Conservation (phyloP, 2,113 vertebrate species). For the Apodemus sylvaticus region DNA sequence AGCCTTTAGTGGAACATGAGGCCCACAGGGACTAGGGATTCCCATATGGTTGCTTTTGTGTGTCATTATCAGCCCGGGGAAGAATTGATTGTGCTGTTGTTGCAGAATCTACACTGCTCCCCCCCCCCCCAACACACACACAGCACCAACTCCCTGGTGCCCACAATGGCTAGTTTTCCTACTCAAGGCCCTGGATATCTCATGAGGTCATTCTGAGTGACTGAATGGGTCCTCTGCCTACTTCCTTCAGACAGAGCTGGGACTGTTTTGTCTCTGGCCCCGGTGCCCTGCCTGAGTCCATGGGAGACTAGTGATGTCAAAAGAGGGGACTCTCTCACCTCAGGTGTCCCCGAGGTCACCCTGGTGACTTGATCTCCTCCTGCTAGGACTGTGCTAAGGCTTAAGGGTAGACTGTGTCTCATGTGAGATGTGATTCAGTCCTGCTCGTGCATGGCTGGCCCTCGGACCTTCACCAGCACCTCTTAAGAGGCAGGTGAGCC, state of each 20-base stretch:
- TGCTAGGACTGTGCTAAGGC: neutral
- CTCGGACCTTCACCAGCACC: neutral
- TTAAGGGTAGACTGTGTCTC: neutral
- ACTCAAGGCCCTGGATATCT: neutral
- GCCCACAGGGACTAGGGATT: neutral
- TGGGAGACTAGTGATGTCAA: neutral
- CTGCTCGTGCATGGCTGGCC: neutral
- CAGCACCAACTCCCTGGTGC: neutral
- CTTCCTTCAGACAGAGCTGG: neutral
- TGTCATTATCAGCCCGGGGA: neutral
- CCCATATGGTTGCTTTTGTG: neutral
- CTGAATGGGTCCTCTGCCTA: neutral
- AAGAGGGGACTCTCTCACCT: neutral
- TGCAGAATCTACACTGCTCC: neutral
- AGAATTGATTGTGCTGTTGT: neutral
- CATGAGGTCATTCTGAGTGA: neutral
- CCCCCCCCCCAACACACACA: fast-evolving
- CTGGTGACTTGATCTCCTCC: neutral
- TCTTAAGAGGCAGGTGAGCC: neutral
- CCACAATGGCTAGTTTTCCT: neutral
- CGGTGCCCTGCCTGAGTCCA: neutral
- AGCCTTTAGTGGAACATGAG: neutral
- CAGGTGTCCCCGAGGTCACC: neutral
- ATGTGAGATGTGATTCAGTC: neutral
- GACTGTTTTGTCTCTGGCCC: neutral